Percentiles rank a stretch among this genome's conserved stretches.
Conservation (phyloP, 2,113 vertebrate species). For the Cebidichthys violaceus region DNA sequence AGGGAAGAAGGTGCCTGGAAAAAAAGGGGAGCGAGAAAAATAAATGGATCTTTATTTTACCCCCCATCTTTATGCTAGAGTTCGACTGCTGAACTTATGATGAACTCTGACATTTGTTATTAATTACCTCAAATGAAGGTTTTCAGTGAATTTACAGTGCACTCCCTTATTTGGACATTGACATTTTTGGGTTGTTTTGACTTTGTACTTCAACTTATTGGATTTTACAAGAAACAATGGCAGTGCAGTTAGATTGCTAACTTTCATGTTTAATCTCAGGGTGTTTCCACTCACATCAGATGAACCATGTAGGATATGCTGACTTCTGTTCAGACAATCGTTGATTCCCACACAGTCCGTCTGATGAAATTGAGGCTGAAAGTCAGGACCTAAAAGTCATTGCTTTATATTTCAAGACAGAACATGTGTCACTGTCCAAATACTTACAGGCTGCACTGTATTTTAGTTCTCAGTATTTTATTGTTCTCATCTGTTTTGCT, state of each 20-base stretch:
- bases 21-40: conserved; percentile 10
- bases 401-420: conserved; percentile 25
- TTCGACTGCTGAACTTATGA: conserved; percentile 65
- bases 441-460: conserved; percentile 27
- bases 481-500: conserved; percentile 66
- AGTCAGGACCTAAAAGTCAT: conserved; percentile 21
- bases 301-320: neutral
- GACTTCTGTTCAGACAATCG: neutral
- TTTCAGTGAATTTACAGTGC: conserved; percentile 25
- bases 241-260: neutral
- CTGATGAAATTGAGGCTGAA: conserved; percentile 32
- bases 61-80: conserved; percentile 43
- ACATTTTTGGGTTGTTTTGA: conserved; percentile 21
- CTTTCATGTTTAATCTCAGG: conserved; percentile 8
- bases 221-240: conserved; percentile 17
- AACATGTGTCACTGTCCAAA: conserved; percentile 33
- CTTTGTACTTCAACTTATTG: neutral
- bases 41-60: conserved; percentile 43
- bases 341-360: neutral
- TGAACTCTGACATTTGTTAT: conserved; percentile 67
- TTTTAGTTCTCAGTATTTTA: conserved; percentile 58
- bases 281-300: conserved; percentile 12
- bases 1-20: conserved; percentile 5
- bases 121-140: conserved; percentile 49
- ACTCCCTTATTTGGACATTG: neutral